Conservation (phyloP, 2,113 vertebrate genomes). For the Piaya cayana region DNA sequence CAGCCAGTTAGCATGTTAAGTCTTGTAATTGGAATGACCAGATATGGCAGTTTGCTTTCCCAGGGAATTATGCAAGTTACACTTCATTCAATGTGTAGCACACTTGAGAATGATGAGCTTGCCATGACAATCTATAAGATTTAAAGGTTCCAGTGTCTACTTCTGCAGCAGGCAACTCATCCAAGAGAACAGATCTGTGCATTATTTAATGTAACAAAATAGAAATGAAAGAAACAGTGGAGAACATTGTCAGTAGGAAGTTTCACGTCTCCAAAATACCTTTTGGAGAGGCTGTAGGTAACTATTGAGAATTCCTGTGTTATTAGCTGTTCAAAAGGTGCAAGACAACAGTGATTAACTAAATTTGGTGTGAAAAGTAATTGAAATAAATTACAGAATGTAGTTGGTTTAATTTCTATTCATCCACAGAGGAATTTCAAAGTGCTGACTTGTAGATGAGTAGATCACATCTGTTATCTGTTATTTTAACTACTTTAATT, state of each 20-base stretch:
- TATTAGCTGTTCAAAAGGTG: not conserved
- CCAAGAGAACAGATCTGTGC: not conserved
- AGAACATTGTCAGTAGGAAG: not conserved
- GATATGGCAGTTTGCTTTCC: not conserved
- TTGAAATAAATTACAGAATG: not conserved
- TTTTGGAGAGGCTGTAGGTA: not conserved
- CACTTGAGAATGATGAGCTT: not conserved
- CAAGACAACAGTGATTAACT: not conserved
- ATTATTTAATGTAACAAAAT: not conserved
- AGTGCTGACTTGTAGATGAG: not conserved
- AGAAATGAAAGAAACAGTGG: not conserved
- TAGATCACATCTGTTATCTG: not conserved
- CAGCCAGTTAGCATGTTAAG: not conserved
- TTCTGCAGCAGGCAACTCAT: not conserved
- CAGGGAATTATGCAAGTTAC: not conserved
- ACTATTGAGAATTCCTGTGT: not conserved
- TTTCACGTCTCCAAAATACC: not conserved
- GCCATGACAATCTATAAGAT: not conserved
- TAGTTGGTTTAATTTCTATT: not conserved
- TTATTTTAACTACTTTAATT: constrained; percentile 45
- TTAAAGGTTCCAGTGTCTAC: not conserved
- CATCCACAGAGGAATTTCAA: not conserved
- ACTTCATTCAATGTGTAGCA: not conserved
- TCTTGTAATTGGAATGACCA: not conserved
- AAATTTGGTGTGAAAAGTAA: not conserved